phyloP scores from a whole-genome alignment of 92 coral and sea anemone genomes.

The Zoanthus gigantus region DNA sequence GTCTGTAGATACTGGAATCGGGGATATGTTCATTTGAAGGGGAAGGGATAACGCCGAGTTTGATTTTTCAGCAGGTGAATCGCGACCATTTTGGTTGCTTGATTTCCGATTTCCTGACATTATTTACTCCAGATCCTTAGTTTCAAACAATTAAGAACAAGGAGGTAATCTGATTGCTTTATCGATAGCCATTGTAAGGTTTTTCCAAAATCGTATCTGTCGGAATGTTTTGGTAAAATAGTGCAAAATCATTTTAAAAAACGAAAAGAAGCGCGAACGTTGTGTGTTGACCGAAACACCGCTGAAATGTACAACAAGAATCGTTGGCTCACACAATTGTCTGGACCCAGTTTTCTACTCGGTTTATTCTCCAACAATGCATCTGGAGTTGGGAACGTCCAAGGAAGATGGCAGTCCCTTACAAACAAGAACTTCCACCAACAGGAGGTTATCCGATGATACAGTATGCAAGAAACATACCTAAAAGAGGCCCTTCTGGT shows the following conservation, averaged over 20 bases:
- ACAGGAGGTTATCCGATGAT: conserved; percentile 97
- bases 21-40: conserved; percentile 36
- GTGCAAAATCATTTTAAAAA: conserved; percentile 12
- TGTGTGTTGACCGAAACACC: conserved; percentile 35
- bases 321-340: conserved; percentile 12
- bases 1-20: conserved; percentile 39
- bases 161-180: conserved; percentile 2
- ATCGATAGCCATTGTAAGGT: background rate
- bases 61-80: background rate
- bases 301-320: conserved; percentile 31
- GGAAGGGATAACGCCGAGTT: conserved; percentile 3
- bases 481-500: conserved; percentile 95
- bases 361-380: conserved; percentile 51
- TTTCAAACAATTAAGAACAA: background rate
- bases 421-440: conserved; percentile 95
- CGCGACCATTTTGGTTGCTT: conserved; percentile 34
- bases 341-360: conserved; percentile 23
- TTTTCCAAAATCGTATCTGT: background rate
- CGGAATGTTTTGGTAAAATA: background rate
- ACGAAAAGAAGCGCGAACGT: conserved; percentile 40
- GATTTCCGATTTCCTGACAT: conserved; percentile 40
- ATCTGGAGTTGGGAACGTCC: background rate
- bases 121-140: background rate
- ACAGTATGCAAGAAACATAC: conserved; percentile 83
- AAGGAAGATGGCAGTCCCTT: conserved; percentile 85